Conservation (phyloP, 2,888 invertebrate genomes). For the Machimus atricapillus region DNA sequence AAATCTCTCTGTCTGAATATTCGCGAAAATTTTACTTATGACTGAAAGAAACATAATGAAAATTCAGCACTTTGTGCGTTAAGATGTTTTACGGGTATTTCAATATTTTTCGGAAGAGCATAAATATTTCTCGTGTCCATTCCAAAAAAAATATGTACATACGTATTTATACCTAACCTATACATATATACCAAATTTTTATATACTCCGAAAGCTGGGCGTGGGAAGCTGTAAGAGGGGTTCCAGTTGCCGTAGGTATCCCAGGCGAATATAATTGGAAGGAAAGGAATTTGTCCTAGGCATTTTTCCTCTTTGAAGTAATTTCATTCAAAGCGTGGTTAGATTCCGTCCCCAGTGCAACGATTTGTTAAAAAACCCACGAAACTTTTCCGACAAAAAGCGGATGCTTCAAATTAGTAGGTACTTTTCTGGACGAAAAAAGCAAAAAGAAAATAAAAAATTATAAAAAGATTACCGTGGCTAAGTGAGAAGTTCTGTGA, state of each 20-base stretch:
- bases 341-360: neutral
- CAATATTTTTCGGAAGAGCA: neutral
- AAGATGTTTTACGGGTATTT: neutral
- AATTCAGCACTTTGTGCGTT: neutral
- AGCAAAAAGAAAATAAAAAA: neutral
- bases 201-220: neutral
- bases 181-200: neutral
- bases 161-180: no score
- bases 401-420: neutral
- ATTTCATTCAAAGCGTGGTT: neutral
- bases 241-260: neutral
- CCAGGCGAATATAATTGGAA: neutral
- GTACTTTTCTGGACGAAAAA: neutral
- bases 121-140: neutral
- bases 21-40: neutral
- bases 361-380: slow-evolving; percentile 18
- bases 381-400: neutral
- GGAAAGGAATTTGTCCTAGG: neutral
- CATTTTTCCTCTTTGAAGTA: neutral
- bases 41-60: neutral
- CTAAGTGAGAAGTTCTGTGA: neutral
- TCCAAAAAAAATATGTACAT: neutral
- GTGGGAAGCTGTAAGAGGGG: neutral
- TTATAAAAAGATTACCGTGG: neutral
- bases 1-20: neutral